phyloP scores from a whole-genome alignment of 2,888 invertebrate genomes.

The Timema podura region DNA sequence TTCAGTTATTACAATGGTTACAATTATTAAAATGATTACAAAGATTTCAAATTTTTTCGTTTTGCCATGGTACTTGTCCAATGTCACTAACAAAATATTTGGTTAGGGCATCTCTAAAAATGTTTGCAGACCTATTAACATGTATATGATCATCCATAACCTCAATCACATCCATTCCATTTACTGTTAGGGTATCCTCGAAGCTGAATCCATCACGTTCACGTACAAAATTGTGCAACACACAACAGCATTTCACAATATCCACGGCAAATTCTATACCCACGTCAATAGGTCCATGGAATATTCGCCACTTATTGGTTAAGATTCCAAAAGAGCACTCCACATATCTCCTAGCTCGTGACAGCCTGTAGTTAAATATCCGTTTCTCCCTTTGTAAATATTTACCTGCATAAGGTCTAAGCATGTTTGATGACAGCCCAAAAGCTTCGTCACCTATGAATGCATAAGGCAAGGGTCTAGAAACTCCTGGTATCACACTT shows the following conservation, averaged over 20 bases:
- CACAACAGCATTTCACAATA: slow-evolving; percentile 13
- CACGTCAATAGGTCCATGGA: slow-evolving; percentile 5
- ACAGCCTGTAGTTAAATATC: neutral
- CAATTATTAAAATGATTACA: too few relatives aligned
- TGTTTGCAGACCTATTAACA: neutral
- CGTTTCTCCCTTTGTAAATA: neutral
- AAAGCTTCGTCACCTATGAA: slow-evolving; percentile 8
- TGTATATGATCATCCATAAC: neutral
- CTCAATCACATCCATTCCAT: neutral
- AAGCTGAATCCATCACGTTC: slow-evolving; percentile 9
- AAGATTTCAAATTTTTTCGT: neutral
- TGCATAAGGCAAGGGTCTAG: slow-evolving; percentile 5
- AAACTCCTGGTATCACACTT: neutral
- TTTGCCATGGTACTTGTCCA: slow-evolving; percentile 13
- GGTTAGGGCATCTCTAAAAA: slow-evolving; percentile 6
- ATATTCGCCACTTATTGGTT: slow-evolving; percentile 13
- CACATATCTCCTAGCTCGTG: neutral
- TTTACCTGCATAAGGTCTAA: slow-evolving; percentile 3
- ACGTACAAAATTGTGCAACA: slow-evolving; percentile 11
- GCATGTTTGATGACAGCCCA: slow-evolving; percentile 7
- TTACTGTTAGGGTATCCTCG: slow-evolving; percentile 6
- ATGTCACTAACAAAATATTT: slow-evolving; percentile 10
- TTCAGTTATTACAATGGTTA: too few relatives aligned
- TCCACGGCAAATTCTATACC: slow-evolving; percentile 5
- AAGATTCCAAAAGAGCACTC: slow-evolving; percentile 16